Base-by-base conservation (phyloP, 1,140 invertebrate species). In the Amphibalanus amphitrite region DNA sequence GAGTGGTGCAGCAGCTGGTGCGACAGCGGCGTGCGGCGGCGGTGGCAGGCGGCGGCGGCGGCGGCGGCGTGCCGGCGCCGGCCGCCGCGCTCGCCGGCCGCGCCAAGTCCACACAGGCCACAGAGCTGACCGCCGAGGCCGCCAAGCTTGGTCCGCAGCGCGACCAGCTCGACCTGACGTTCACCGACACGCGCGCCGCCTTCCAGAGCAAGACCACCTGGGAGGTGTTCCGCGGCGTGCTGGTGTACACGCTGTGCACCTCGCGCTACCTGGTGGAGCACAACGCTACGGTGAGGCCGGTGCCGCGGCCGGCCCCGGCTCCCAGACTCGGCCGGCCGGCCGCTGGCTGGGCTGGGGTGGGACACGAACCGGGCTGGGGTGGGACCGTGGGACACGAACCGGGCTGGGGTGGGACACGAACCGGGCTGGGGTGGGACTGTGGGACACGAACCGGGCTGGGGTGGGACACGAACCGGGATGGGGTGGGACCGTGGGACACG, bases 211-310 rank as follows among this genome's bases (percentile, higher is more conserved):
- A 99, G 85, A 95, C 91, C 71, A 97, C 91, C 72, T 88, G 84
- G 82, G 95, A 99, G 82, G 85, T 99, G 68, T 76, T 97, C 15
- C 84, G 97, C 72, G 95, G 93, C 28, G 90, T 95, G 77, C 76
- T 97, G 76, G 95, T 99, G 67, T 95, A 98, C 80, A 89, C 90
- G 79, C 83, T 98, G 78, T 98, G 95, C 82, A 90, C 91, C 59
- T 85, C 92, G 78, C 87, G 91, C 75, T 89, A 87, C 78, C 81
- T 99, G 71, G 96, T 98, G 69, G 89, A 96, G 77, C 88, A 98
- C 82, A 98, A 99, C 79, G 90, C 89, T 84, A 87, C 89, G 89
- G 95, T 97, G 84, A 38, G 38, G 6, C 6, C 6, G 38, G 17
- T 17, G 38, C 38, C 17, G 38, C 6, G 38, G n/a, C n/a, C n/a